Evolutionary conservation across 2,888 invertebrate genomes (phyloP), one percentile per base, ranked within the genome.

Genomic region (Xestia sexstrigata): DNA sequence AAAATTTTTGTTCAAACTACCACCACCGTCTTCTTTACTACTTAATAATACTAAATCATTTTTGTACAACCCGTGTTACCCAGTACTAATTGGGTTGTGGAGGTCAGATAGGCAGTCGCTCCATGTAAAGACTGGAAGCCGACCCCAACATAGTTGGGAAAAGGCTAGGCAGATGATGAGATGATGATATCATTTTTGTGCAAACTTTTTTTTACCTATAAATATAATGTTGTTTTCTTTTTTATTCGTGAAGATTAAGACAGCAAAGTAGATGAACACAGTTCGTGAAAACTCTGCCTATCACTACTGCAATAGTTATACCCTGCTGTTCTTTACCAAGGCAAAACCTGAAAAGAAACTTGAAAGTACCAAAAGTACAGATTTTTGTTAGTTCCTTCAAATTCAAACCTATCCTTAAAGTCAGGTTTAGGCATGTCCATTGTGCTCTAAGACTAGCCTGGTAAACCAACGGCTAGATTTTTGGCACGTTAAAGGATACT

Each of bases 381-480:
- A 60, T 8, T 30, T 60, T 60, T 17, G 60, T 30, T 60, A 30
- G 60, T 7, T 17, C 17, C 30, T 60, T 60, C 3, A 60, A 17
- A 60, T 30, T 60, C 2, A 0, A 58, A 15, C 1, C 17, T 65
- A n/a, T 26, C 8, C 8, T 15, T 15, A 20, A 62, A 26, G 7
- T 23, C n/a, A 35, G 35, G 17, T 74, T 74, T 26, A 45, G 26
- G 30, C 55, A 20, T 62, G 30, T 35, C n/a, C 65, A 65, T 42
- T 42, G 60, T 6, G 23, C 26, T 49, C 47, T n/a, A n/a, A 39
- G 11, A 9, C 30, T 58, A n/a, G 0, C 11, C 30, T 42, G 63
- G 15, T 45, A 52, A 78, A 42, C 42, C 42, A 73, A 58, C 17
- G 58, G 20, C 74, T 66, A 60, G 13, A 66, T 73, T 42, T 60